These are phyloP conservation scores for Ailuropoda melanoleuca DNA, from an alignment of 2,113 vertebrate genomes.

Conservation along the genomic window DNA sequence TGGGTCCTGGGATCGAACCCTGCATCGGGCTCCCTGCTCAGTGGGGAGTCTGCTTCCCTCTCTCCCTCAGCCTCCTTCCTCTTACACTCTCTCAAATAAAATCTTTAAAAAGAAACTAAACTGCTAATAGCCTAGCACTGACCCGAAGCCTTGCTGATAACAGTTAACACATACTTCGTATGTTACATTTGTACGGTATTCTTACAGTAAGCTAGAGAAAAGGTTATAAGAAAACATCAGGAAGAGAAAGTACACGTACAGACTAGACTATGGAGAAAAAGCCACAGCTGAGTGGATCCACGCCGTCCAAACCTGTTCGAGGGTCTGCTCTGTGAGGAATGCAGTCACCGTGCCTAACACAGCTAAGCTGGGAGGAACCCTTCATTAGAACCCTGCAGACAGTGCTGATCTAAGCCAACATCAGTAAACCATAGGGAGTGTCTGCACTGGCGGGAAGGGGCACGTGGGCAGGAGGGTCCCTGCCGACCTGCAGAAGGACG, in stretches of 20 bases:
- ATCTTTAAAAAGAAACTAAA: no score
- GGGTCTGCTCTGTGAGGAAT: not conserved
- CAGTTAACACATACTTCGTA: no score
- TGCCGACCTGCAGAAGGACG: no score
- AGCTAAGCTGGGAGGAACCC: fast-evolving
- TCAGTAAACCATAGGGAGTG: fast-evolving
- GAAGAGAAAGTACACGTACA: not conserved
- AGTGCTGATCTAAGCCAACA: fast-evolving
- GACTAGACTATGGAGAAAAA: not conserved
- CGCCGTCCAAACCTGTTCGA: not conserved
- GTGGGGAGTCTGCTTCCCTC: no score
- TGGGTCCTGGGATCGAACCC: no score
- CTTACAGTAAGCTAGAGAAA: not conserved
- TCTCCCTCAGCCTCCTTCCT: no score
- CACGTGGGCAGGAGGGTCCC: not conserved
- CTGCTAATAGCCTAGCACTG: not conserved
- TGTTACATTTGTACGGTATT: not conserved
- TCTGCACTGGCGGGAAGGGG: not conserved
- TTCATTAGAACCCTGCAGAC: fast-evolving
- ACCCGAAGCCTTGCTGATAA: not conserved
- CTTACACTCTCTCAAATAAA: no score
- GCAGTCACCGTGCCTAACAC: fast-evolving
- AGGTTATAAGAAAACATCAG: no score
- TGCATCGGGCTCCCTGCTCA: no score
- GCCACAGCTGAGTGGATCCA: not conserved